Evolutionary conservation across 2,888 invertebrate species (phyloP), one percentile per base, ranked within the genome.

Genomic region (Pseudolycoriella hygida): DNA sequence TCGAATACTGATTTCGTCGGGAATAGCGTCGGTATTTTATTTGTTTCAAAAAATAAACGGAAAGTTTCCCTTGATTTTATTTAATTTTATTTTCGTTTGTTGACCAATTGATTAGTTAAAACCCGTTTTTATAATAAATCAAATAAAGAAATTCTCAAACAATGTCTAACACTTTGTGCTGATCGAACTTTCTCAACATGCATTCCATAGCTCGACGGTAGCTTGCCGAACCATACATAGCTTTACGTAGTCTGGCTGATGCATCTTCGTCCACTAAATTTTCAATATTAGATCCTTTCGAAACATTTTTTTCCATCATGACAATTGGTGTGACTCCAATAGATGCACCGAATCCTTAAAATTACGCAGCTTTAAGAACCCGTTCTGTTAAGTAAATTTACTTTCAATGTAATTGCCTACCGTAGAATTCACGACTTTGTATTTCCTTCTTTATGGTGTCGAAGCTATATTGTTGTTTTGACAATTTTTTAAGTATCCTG

Each of bases 401-500:
- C 3, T 17, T 14, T 42, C 2, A 17, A 4, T 14, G 31, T 37
- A 3, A 5, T 12, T 40, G 12, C 5, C 25, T 25, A 45, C 45
- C 63, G 45, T 60, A 63, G 2, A 55, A 56, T 48, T 63, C 62
- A 2, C 56, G 53, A 1, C 51, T 50, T 2, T 50, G 47, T 8
- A 64, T 53, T 48, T 64, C 64, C 1, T 53, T 49, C 42, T 55
- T 42, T 6, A 64, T 51, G 10, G 54, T 54, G 2, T 56, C 53
- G 12, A 55, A 51, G 0, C 53, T 56, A 8, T 61, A 60, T 18
- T 54, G 46, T 1, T 51, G 41, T 3, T 53, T 45, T 10, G 55
- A 44, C 17, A 61, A 44, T 3, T 53, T 49, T 17, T 52, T 46
- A 2, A 66, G 49, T 1, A 56, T 57, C 1, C 50, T 48, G 12